Evolutionary conservation across 2,888 invertebrate genomes (phyloP).

Genomic region (Nesidiocoris tenuis): DNA sequence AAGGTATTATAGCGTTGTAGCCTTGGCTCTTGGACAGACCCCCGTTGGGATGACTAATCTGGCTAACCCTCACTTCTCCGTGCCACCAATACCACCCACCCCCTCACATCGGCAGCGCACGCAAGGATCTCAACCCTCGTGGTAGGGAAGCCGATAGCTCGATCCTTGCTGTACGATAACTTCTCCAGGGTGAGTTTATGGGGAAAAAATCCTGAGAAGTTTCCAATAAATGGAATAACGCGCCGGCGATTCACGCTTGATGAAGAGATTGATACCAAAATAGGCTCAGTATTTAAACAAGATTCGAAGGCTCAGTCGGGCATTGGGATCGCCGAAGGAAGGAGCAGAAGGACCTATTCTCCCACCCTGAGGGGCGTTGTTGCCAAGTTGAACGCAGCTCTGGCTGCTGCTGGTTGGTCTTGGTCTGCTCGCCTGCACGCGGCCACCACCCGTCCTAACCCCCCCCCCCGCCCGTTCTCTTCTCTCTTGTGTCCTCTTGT

Average conservation of each 20-base stretch:
- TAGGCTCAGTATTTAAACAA: background rate
- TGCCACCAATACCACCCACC: background rate
- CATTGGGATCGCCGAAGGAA: background rate
- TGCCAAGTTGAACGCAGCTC: constrained; percentile 32
- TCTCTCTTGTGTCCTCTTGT: background rate
- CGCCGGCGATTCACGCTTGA: too few relatives aligned
- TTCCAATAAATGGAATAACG: too few relatives aligned
- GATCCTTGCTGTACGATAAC: background rate
- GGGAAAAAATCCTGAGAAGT: too few relatives aligned
- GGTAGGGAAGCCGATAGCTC: background rate
- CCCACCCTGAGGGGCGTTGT: constrained; percentile 35
- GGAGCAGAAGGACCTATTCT: constrained; percentile 1
- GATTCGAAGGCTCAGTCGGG: background rate
- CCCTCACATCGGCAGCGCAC: too few relatives aligned
- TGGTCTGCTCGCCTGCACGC: background rate
- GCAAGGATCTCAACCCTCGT: background rate
- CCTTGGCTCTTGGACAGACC: background rate
- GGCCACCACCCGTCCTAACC: background rate
- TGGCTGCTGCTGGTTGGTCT: background rate
- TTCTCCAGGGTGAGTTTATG: too few relatives aligned
- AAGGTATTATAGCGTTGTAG: background rate
- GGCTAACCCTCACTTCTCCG: background rate
- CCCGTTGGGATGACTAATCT: background rate
- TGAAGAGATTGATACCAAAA: too few relatives aligned
- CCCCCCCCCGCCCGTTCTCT: background rate